Base-by-base conservation (phyloP, 2,888 invertebrate genomes). In the Fissipunctia ypsillon region DNA sequence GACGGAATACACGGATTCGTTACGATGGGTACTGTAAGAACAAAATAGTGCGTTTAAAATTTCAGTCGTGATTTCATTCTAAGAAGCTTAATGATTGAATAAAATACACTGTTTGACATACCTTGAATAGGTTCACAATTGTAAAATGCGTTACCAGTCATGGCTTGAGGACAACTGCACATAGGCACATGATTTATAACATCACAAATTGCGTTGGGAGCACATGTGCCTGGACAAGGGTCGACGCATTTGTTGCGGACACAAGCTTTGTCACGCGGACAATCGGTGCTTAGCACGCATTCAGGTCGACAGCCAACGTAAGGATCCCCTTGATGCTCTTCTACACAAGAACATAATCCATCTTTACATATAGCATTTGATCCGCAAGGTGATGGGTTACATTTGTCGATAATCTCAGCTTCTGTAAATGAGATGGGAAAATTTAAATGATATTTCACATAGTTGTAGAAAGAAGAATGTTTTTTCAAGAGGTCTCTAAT, bases 221-320 rank as follows among this genome's bases (percentile, higher is more conserved):
- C 98, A 91, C 98, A 98, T 16, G 97, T 97, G 76, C 97, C 97
- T 61, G 96, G 96, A 88, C 98, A 98, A 7, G 98, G 98, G 91
- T 98, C 97, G 5, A 95, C 83, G 88, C 98, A 98, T 92, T 98
- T 97, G 88, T 97, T 97, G 91, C 95, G 94, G 28, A 97, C 95
- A 88, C 98, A 98, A 64, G 97, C 97, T 87, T 96, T 97, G 83
- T 97, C 96, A 88, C 97, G 94, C 41, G 96, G 90, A 89, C 98
- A 98, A 90, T 98, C 97, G 1, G 96, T 95, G 89, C 97, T 97
- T 10, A 97, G 91, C 3, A 97, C 97, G 90, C 98, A 98, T 94
- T 98, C 97, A 25, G 97, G 97, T 83, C 97, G 95, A 88, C 98
- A 98, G 1, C 97, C 97, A 82, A 97, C 92, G 78, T 97, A 97